Base-by-base conservation (phyloP, 2,888 invertebrate species). In the Drosophila gaucha region DNA sequence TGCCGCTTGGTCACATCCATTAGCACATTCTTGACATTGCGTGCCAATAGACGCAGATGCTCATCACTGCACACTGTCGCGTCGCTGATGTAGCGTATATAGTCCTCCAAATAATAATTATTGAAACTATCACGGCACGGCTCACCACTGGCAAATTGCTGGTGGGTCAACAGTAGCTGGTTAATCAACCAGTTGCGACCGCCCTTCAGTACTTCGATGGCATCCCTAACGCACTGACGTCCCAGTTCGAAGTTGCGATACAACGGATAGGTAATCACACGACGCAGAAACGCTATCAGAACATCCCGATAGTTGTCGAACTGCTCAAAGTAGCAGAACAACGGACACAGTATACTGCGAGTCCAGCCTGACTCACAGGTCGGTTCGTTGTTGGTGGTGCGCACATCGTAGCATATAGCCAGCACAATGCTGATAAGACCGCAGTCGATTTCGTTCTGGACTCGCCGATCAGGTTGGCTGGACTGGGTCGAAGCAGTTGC, bases 321-420 rank as follows among this genome's bases (percentile, higher is more conserved):
- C 10, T 86, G 78, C 49, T 91, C 91, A 39, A 91, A 91, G 62
- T 91, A 91, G 47, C 77, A 80, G 3, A 90, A 74, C 0, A 84
- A 60, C n/a, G 91, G 74, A 3, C 90, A 91, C n/a, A 91, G 68
- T 6, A 89, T 82, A 47, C 87, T 84, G 3, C 91, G 89, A 0
- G 91, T 91, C 91, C 91, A 91, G 8, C 78, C 85, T 16, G 91
- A 90, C 58, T 91, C 91, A 56, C 91, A 91, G 3, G 89, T 91
- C 3, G 85, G 58, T n/a, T 91, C 91, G 50, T 91, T 89, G 49
- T 80, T 78, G 14, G 91, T 91, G 6, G 85, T 80, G 31, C 91
- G 88, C 30, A 90, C 78, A 65, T 91, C 91, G 52, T 91, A 91
- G 65, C 91, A 91, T 64, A 91, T 91, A 47, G 87, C 90, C 54